phyloP scores from a whole-genome alignment of 2,888 invertebrate genomes.

The Allygus modestus region DNA sequence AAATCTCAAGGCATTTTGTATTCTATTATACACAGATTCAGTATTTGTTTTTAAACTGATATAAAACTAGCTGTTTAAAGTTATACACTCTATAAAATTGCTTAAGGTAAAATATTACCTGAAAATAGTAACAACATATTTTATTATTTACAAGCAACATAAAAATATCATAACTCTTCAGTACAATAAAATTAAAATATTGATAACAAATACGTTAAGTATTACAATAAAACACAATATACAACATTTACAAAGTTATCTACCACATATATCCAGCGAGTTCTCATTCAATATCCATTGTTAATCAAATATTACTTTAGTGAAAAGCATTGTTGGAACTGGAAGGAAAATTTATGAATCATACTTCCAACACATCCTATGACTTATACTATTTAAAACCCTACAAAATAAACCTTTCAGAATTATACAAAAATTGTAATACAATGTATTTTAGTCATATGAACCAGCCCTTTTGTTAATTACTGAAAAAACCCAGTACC shows the following conservation, averaged over 20 bases:
- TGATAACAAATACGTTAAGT: slow-evolving; percentile 3
- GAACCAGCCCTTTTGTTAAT: background rate
- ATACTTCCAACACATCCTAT: background rate
- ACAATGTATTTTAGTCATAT: too few species aligned
- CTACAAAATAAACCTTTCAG: background rate
- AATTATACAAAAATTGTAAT: background rate
- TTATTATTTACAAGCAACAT: slow-evolving; percentile 30
- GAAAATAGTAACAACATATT: background rate
- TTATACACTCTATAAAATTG: background rate
- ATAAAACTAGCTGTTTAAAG: slow-evolving; percentile 2
- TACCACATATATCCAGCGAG: background rate
- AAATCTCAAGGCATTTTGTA: background rate
- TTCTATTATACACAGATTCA: background rate
- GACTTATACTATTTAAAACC: background rate
- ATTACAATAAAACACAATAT: slow-evolving; percentile 42
- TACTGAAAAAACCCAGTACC: background rate
- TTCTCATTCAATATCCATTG: background rate
- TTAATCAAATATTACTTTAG: background rate
- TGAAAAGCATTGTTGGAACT: background rate
- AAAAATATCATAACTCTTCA: slow-evolving; percentile 24
- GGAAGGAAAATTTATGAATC: background rate
- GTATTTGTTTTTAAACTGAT: background rate
- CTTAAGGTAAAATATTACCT: background rate
- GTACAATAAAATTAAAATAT: background rate
- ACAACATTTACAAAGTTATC: slow-evolving; percentile 48